Conservation (phyloP, 2,888 invertebrate genomes). For the Diplolepis rosae region DNA sequence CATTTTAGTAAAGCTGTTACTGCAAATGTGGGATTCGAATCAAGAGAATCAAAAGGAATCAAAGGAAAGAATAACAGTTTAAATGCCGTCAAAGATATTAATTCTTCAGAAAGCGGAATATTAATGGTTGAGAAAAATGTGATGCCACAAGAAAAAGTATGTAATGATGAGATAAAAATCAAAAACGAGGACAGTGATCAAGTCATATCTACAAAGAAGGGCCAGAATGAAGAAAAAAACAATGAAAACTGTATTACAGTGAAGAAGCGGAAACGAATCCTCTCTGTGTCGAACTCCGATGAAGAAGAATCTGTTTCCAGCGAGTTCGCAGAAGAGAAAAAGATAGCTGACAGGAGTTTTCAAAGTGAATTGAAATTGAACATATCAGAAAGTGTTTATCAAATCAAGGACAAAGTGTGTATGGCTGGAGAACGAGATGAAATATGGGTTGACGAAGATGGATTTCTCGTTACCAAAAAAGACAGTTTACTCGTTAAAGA, state of each 20-base stretch:
- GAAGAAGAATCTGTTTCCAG: slow-evolving; percentile 50
- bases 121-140: background rate
- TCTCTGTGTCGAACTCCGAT: slow-evolving; percentile 60
- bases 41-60: slow-evolving; percentile 34
- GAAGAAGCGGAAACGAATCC: slow-evolving; percentile 65
- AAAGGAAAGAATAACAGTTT: slow-evolving; percentile 8
- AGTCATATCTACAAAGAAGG: background rate
- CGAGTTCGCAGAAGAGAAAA: slow-evolving; percentile 37
- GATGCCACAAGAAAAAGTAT: background rate
- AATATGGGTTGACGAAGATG: slow-evolving; percentile 68
- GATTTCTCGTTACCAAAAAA: slow-evolving; percentile 70
- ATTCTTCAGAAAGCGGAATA: background rate
- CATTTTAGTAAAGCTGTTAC: slow-evolving; percentile 59
- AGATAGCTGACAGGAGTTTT: background rate
- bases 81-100: slow-evolving; percentile 30
- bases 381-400: background rate
- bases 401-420: background rate
- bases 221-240: slow-evolving; percentile 36
- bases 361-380: background rate
- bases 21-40: slow-evolving; percentile 37
- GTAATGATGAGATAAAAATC: background rate
- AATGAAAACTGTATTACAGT: slow-evolving; percentile 41
- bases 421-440: slow-evolving; percentile 63
- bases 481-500: slow-evolving; percentile 53
- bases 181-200: background rate